Base-by-base conservation (phyloP, 2,888 invertebrate species). In the Dyspetes luteomarginatus region DNA sequence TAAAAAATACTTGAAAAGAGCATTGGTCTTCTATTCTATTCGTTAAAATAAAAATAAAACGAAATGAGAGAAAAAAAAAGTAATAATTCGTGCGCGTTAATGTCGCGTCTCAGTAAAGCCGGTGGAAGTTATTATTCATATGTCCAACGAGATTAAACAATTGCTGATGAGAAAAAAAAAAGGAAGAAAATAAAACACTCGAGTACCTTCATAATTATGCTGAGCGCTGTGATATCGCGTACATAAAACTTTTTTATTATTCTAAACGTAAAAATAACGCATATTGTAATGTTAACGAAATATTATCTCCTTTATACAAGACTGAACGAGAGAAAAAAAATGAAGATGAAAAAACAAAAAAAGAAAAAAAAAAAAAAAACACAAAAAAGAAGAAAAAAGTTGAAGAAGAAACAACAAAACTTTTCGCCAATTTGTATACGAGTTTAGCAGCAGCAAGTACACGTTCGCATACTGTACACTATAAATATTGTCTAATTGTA, bases 221-320 rank as follows among this genome's bases (percentile, higher is more conserved):
- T 91, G 90, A 91, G 89, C 88, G 89, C 92, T 91, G 92, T 91
- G 92, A 92, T 92, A 91, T 91, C 90, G 89, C 91, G 90, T 91
- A 90, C 89, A 87, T 88, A 85, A 84, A 82, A 77, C 84, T 86
- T 85, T 85, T 83, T 87, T 85, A 86, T 86, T 83, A 74, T 84
- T 81, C 73, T 81, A 91, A 89, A 88, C 86, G 88, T 88, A 86
- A 89, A 88, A 87, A 48, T 48, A 36, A 87, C 86, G 88, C 88
- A 88, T 90, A 90, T 87, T 88, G 86, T 90, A 90, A 89, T 89
- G 85, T 89, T 89, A 87, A 85, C 84, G 85, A 88, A 81, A 75
- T 86, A 88, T 86, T 88, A 88, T 89, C 88, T 89, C 89, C 88
- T 88, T 88, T 89, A 86, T 87, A 87, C 84, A 87, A 85, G 86